phyloP scores from a whole-genome alignment of 2,888 invertebrate species.

The Agriopis aurantiaria region DNA sequence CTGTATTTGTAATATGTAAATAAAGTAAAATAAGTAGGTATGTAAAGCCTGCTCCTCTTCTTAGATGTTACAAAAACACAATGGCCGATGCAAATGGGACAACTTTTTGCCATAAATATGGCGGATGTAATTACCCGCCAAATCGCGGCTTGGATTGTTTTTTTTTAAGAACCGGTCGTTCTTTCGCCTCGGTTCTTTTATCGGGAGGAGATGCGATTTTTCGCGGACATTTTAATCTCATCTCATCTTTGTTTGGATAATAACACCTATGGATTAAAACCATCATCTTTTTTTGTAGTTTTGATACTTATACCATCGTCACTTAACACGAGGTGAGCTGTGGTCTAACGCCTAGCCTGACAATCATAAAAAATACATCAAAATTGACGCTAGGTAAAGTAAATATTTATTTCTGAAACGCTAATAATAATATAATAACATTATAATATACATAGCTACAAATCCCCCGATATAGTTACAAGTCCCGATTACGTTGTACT shows the following conservation, averaged over 20 bases:
- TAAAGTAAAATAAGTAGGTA: not conserved
- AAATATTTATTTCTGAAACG: no score
- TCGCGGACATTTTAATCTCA: slow-evolving; percentile 42
- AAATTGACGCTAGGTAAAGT: no score
- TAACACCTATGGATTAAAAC: not conserved
- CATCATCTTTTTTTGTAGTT: not conserved
- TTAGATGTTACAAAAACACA: slow-evolving; percentile 11
- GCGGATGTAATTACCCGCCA: slow-evolving; percentile 70
- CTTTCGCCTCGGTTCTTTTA: slow-evolving; percentile 55
- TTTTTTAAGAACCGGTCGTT: slow-evolving; percentile 48
- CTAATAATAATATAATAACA: no score
- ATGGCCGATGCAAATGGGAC: slow-evolving; percentile 31
- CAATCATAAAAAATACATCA: no score
- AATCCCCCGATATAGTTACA: no score
- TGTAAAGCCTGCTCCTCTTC: not conserved
- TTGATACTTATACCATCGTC: no score
- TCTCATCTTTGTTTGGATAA: slow-evolving; percentile 32
- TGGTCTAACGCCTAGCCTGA: no score
- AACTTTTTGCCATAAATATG: slow-evolving; percentile 53
- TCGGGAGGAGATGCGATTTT: slow-evolving; percentile 53
- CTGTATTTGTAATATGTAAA: no score
- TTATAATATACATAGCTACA: no score
- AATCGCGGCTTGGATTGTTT: slow-evolving; percentile 52
- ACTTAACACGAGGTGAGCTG: no score
- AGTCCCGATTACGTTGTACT: no score